Conservation (phyloP, 2,888 invertebrate species). For the Anthophora plumipes region DNA sequence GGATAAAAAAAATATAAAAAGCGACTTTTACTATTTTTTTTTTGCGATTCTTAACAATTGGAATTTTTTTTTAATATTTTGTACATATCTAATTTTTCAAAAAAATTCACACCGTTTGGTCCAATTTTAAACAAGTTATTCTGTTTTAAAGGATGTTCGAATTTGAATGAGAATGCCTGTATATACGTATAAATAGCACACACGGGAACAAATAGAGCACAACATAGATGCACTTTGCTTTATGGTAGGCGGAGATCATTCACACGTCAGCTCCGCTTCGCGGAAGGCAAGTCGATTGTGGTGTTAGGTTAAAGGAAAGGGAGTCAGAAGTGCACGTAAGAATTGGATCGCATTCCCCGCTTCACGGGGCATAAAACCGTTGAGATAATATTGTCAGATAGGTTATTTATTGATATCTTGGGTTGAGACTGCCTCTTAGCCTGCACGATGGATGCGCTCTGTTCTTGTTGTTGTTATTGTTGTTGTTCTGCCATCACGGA, state of each 20-base stretch:
- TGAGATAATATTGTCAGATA: slow-evolving; percentile 81
- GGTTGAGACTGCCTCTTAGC: slow-evolving; percentile 56
- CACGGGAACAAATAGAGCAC: background rate
- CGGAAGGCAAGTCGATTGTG: slow-evolving; percentile 55
- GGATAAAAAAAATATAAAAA: too few relatives aligned
- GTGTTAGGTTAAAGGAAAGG: slow-evolving; percentile 40
- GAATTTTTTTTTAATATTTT: too few relatives aligned
- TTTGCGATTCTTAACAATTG: too few relatives aligned
- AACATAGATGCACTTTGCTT: slow-evolving; percentile 75
- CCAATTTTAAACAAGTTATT: too few relatives aligned
- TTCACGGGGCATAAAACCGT: slow-evolving; percentile 74
- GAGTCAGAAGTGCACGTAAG: slow-evolving; percentile 62
- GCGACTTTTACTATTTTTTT: too few relatives aligned
- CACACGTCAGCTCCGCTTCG: slow-evolving; percentile 70
- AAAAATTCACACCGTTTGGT: too few relatives aligned
- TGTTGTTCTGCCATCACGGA: slow-evolving; percentile 68
- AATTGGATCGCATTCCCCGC: slow-evolving; percentile 76
- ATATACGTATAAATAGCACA: background rate
- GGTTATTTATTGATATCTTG: slow-evolving; percentile 80
- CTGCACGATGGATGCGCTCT: slow-evolving; percentile 54
- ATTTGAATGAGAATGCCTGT: too few relatives aligned
- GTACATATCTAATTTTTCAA: too few relatives aligned
- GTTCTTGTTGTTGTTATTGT: slow-evolving; percentile 52
- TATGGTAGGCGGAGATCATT: slow-evolving; percentile 77
- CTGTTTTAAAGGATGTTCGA: too few relatives aligned